Evolutionary conservation across 92 coral and sea anemone species (phyloP), one percentile per base, ranked within the genome.

Genomic region (Epizoanthus ramosus): DNA sequence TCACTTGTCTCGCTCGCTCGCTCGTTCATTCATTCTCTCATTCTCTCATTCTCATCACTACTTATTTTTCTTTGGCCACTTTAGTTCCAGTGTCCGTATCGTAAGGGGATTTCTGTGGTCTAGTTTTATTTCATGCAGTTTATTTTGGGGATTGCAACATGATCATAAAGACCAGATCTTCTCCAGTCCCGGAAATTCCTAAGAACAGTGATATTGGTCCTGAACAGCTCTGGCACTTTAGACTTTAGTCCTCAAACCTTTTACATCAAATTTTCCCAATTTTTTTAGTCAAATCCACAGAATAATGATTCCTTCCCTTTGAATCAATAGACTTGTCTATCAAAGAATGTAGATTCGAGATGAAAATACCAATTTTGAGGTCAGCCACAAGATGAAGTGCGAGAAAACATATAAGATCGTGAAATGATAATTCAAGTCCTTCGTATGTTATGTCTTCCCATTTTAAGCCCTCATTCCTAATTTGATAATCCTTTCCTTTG

Each of bases 111-210:
- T 64, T 63, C 18, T 25, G 35, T 25, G 39, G 15, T 35, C 19
- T 19, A 67, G 71, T 24, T 67, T 12, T 13, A 25, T 67, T 67
- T 67, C 31, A 41, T 67, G 41, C 71, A 65, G 33, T 43, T n/a
- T 45, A 19, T 45, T 71, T 47, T 71, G 6, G 19, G 8, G 45
- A n/a, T 56, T 53, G 21, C 57, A 47, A 56, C 63, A 74, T 17
- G 64, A 23, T 74, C 5, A 37, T 37, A 37, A 74, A 24, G 57
- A 54, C 17, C 16, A 35, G 5, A 33, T 45, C 52, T 71, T 53
- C 59, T 56, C 47, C 12, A 25, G 15, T 65, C 65, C 64, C 64
- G 82, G 57, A 61, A 77, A 77, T 77, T 33, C 41, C 70, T 21
- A 19, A 7, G 25, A 37, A 12, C 54, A 52, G 28, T 23, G 19